Conservation (phyloP, 2,797 vertebrate genomes). For the Neoniphon sammara region DNA sequence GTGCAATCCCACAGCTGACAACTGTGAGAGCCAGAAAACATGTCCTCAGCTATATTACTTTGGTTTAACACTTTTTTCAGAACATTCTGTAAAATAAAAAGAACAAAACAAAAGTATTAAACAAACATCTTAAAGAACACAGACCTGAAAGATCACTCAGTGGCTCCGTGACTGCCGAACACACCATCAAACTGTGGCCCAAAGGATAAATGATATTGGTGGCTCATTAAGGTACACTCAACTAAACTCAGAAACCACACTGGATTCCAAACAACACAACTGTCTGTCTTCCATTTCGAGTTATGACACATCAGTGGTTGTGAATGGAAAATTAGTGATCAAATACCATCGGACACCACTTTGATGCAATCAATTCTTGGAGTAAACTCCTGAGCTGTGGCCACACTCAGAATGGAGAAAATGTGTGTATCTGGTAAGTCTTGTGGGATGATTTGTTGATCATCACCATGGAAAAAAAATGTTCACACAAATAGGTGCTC, state of each 20-base stretch:
- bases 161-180: background rate
- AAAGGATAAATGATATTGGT: background rate
- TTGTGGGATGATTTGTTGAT: background rate
- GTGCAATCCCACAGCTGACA: slow-evolving; percentile 1
- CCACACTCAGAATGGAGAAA: background rate
- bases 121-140: background rate
- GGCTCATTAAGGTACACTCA: background rate
- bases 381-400: background rate
- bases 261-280: background rate
- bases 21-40: too few relatives aligned
- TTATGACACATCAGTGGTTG: too few relatives aligned
- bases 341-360: background rate
- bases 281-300: background rate
- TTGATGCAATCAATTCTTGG: background rate
- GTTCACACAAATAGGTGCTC: background rate
- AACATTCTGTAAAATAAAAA: too few relatives aligned
- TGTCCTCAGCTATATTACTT: background rate
- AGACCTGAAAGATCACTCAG: background rate
- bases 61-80: too few relatives aligned
- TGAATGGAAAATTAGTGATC: too few relatives aligned
- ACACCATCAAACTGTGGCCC: background rate
- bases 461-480: slow-evolving; percentile 5
- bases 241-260: slow-evolving; percentile 2
- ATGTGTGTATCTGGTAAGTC: background rate
- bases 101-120: too few relatives aligned